Conservation (phyloP, 2,113 vertebrate species). For the Corythaeola cristata region DNA sequence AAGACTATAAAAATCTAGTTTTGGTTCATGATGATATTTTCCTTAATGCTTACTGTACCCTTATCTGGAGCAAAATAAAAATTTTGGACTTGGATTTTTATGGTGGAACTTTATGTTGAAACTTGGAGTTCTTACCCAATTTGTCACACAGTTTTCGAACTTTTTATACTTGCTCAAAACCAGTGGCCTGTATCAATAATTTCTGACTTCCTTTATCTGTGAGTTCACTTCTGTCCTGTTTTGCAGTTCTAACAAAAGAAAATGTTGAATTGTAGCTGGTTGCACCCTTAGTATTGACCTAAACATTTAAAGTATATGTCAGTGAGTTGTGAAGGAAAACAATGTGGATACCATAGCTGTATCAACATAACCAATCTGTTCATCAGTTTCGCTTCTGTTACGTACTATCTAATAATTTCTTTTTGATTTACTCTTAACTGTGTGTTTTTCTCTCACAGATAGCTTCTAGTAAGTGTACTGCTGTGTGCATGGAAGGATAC, state of each 20-base stretch:
- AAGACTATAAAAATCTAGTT: not conserved
- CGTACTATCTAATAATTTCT: not conserved
- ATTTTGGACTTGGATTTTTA: not conserved
- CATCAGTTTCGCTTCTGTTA: not conserved
- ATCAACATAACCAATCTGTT: not conserved
- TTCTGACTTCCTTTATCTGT: not conserved
- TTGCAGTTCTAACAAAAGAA: not conserved
- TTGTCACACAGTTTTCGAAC: not conserved
- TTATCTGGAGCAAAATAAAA: not conserved
- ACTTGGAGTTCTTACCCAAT: not conserved
- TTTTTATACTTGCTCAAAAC: not conserved
- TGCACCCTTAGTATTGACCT: not conserved
- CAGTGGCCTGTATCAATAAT: not conserved
- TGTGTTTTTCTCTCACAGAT: not conserved
- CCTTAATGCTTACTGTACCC: fast-evolving
- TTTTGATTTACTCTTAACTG: not conserved
- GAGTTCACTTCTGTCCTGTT: not conserved
- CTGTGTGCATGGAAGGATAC: not conserved
- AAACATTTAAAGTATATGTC: not conserved
- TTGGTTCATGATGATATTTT: not conserved
- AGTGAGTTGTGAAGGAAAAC: not conserved
- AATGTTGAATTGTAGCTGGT: not conserved
- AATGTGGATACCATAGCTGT: not conserved
- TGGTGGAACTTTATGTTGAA: not conserved
- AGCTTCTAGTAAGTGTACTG: not conserved